Base-by-base conservation (phyloP, 23 tunicate species). In the Diplosoma virens region DNA sequence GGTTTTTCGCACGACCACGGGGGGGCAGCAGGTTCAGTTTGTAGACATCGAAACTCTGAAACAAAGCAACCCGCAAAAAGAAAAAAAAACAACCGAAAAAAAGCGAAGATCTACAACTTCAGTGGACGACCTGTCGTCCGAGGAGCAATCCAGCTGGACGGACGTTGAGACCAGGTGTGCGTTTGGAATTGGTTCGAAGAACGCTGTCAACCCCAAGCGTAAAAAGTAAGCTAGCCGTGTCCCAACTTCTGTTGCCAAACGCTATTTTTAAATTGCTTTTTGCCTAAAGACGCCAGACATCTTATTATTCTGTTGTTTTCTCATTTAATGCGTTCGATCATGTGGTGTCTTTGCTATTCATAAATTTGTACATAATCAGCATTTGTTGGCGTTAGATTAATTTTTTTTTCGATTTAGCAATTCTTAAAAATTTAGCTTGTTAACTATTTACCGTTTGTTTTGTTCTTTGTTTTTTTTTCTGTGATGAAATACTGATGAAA, bases 11-110 rank as follows among this genome's bases (percentile, higher is more conserved):
- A 95, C 99, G 5, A 79, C 93, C 25, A 59, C 93, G n/a, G 99
- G 99, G 7, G 99, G 99, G 5, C 90, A 84, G 41, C 99, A 95
- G 73, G 99, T 95, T 22, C 97, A 92, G 59, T 92, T 92, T 66
- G 92, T 92, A 21, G 97, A 92, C 56, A 82, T 92, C 41, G 97
- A 92, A 59, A 92, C 97, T 31, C 32, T 92, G 58, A 78, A 81
- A 25, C 97, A 92, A 76, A 66, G 72, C 41, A 90, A 92, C 48
- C 97, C 97, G 5, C 59, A 80, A 56, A 82, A 82, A 5, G 45
- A 56, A 0, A 50, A 56, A 9, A 81, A 90, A 35, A 61, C 53
- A 20, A 30, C 82, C 18, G 33, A 33, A 20, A 87, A 86, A 71
- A 87, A 87, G 36, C 33, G 93, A 41, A 80, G 75, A 54, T 86